Conservation (phyloP, 2,797 vertebrate species). For the Rhyacichthys aspro region DNA sequence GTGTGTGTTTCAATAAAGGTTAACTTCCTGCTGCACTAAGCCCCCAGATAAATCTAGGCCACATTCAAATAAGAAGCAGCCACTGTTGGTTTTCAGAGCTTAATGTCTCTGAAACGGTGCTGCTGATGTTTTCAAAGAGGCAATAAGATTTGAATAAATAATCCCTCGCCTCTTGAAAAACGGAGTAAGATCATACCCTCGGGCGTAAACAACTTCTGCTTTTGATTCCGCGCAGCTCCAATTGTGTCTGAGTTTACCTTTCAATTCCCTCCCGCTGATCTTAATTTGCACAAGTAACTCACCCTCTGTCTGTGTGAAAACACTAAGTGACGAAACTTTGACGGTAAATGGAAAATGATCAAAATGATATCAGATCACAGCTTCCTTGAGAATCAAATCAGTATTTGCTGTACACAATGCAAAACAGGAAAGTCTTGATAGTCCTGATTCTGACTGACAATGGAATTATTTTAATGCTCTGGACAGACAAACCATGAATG, state of each 20-base stretch:
- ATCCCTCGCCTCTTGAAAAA: constrained; percentile 53
- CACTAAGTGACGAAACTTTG: not conserved
- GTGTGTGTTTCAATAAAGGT: constrained; percentile 37
- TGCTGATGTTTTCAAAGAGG: constrained; percentile 70
- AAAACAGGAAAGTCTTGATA: constrained; percentile 33
- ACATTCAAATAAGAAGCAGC: constrained; percentile 54
- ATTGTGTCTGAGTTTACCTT: constrained; percentile 48
- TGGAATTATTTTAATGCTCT: not conserved
- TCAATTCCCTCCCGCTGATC: constrained; percentile 30
- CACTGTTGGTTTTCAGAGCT: constrained; percentile 46
- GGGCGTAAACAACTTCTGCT: constrained; percentile 65
- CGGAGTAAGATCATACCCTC: constrained; percentile 50
- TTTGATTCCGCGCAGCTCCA: constrained; percentile 48
- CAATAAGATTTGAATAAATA: constrained; percentile 69
- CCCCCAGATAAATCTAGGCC: constrained; percentile 53
- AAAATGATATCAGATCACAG: constrained; percentile 2
- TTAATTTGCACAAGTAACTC: constrained; percentile 18
- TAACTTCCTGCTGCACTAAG: constrained; percentile 40
- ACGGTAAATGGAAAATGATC: constrained; percentile 14
- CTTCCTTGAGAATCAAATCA: too few species aligned
- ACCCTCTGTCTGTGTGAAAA: constrained; percentile 7
- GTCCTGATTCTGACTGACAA: not conserved
- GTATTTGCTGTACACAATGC: not conserved
- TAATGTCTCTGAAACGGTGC: constrained; percentile 55
- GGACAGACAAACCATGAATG: not conserved